phyloP scores from a whole-genome alignment of 2,113 vertebrate species.

The Brachypodius melanocephalos region DNA sequence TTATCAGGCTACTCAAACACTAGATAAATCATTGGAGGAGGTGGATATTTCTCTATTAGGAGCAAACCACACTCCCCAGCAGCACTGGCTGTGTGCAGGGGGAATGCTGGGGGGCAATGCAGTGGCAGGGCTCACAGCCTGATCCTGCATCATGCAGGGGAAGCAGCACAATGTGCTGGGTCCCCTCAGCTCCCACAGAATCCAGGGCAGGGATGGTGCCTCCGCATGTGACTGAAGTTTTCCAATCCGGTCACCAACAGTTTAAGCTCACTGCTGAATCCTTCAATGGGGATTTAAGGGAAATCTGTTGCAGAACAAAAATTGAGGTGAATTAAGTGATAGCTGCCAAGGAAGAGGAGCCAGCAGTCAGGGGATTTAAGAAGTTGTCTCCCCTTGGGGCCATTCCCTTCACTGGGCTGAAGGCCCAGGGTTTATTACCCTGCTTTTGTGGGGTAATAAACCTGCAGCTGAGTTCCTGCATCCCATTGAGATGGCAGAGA shows the following conservation, averaged over 20 bases:
- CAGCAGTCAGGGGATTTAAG: background rate
- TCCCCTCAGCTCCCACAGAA: background rate
- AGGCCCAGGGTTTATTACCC: background rate
- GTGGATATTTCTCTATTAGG: background rate
- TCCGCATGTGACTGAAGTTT: background rate
- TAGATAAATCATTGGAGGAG: background rate
- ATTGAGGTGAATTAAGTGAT: background rate
- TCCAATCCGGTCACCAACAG: background rate
- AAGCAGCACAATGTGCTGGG: background rate
- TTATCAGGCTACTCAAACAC: background rate
- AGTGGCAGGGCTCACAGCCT: background rate
- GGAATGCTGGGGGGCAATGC: rapidly evolving
- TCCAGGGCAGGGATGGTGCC: background rate
- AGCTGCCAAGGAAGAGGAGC: background rate
- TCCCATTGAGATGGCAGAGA: background rate
- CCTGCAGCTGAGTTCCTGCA: background rate
- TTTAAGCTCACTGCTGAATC: background rate
- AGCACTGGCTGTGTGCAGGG: background rate
- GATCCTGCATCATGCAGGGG: background rate
- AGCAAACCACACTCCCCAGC: background rate
- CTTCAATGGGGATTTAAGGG: background rate
- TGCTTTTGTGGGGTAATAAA: background rate
- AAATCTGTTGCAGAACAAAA: background rate
- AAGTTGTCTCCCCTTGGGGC: background rate
- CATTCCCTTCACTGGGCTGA: background rate